A percentile compares a stretch with the other conserved stretches of the same genome.
These are phyloP conservation scores for Cochlearius cochlearius DNA, from an alignment of 2,113 vertebrate species.

Conservation along the genomic window DNA sequence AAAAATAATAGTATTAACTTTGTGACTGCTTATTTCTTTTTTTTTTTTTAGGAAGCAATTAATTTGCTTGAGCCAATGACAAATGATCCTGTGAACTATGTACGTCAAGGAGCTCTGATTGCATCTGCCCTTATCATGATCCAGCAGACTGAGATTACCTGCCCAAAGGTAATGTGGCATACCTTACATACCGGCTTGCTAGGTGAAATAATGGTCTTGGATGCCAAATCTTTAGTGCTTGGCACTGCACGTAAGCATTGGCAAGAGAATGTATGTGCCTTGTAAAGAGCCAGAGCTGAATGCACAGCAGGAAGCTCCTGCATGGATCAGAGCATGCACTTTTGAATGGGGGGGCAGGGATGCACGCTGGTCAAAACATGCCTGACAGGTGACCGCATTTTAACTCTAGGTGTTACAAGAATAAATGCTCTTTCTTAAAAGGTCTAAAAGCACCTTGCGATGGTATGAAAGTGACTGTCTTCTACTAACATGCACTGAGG, in stretches of 20 bases:
- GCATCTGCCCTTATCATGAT: constrained; percentile 98
- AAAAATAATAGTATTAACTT: neutral
- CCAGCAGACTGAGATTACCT: constrained; percentile 96
- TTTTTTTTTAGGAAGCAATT: constrained; percentile 88
- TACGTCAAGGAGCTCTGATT: constrained; percentile 95
- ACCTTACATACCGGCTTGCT: neutral
- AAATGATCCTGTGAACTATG: constrained; percentile 98
- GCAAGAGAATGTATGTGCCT: neutral
- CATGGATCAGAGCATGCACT: neutral
- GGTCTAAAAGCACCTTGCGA: neutral
- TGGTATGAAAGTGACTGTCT: neutral
- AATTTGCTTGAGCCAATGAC: constrained; percentile 98
- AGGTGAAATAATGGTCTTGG: neutral
- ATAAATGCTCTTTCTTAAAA: neutral
- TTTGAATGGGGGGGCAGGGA: neutral
- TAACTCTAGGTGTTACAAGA: neutral
- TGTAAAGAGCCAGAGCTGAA: neutral
- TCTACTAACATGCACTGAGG: neutral
- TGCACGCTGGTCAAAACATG: neutral
- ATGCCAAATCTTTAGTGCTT: neutral
- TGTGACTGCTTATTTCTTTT: neutral
- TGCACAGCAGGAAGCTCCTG: neutral
- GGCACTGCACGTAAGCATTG: rapidly evolving
- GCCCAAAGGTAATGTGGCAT: constrained; percentile 85
- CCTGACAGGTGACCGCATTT: neutral